These are phyloP conservation scores for Oryzias curvinotus DNA, from an alignment of 2,113 vertebrate species.

Conservation along the genomic window DNA sequence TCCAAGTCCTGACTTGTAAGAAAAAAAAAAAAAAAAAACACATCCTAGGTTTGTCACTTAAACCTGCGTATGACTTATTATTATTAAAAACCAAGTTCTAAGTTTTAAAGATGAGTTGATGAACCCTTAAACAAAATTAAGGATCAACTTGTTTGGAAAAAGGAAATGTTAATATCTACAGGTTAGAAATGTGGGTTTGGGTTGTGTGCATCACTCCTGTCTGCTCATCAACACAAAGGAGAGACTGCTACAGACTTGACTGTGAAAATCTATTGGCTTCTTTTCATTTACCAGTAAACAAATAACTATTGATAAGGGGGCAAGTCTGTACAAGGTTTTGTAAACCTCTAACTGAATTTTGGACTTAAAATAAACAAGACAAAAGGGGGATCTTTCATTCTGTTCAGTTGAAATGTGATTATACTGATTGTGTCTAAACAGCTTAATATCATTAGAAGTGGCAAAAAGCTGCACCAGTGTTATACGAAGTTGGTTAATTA, in stretches of 20 bases:
- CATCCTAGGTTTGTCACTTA: conserved; percentile 13
- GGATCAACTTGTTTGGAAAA: too few species aligned
- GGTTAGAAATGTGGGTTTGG: too few species aligned
- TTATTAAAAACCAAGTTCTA: conserved; percentile 1
- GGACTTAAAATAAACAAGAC: background rate
- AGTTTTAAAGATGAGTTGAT: conserved; percentile 1
- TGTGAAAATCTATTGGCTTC: too few species aligned
- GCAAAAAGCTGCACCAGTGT: conserved; percentile 14
- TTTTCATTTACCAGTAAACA: too few species aligned
- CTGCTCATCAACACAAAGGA: too few species aligned
- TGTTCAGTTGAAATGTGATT: background rate
- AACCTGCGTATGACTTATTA: conserved; percentile 35
- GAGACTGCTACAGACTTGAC: too few species aligned
- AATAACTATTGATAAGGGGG: too few species aligned
- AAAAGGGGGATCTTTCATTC: conserved; percentile 9
- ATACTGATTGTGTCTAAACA: conserved; percentile 13
- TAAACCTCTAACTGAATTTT: too few species aligned
- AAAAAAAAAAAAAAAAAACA: conserved; percentile 16
- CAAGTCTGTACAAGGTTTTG: too few species aligned
- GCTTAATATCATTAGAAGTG: conserved; percentile 1
- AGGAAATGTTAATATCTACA: too few species aligned
- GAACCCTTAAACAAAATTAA: too few species aligned
- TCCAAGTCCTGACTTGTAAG: conserved; percentile 44
- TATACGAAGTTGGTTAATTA: conserved; percentile 7
- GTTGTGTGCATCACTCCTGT: too few species aligned